phyloP scores from a whole-genome alignment of 2,888 invertebrate genomes.

The Leptinotarsa peninsularis region DNA sequence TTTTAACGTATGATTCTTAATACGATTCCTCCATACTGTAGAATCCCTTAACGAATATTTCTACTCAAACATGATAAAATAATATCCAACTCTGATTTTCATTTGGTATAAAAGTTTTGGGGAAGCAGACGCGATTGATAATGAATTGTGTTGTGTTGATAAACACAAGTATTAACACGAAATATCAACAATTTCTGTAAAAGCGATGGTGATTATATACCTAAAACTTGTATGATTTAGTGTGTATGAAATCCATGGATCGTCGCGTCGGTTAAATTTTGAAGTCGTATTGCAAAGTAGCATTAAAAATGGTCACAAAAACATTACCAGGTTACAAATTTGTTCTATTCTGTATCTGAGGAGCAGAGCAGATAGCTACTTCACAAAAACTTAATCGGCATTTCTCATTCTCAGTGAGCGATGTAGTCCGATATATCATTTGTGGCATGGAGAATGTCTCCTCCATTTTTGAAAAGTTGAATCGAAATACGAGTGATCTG shows the following conservation, averaged over 20 bases:
- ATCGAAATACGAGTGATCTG: not conserved
- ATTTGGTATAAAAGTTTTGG: too few species aligned
- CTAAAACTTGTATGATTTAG: not conserved
- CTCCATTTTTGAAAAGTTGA: not conserved
- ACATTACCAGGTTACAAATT: not conserved
- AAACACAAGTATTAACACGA: too few species aligned
- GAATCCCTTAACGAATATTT: too few species aligned
- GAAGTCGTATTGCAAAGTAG: not conserved
- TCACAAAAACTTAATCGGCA: not conserved
- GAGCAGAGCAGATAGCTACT: not conserved
- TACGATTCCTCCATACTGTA: too few species aligned
- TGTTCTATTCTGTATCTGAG: not conserved
- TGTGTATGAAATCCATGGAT: not conserved
- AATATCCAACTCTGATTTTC: too few species aligned
- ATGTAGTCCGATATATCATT: not conserved
- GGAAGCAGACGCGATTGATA: too few species aligned
- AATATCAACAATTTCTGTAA: too few species aligned
- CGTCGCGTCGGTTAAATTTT: not conserved
- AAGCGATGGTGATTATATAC: not conserved
- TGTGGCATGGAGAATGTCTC: not conserved
- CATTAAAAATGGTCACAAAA: not conserved
- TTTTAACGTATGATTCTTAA: too few species aligned
- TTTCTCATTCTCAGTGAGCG: not conserved
- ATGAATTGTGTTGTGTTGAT: too few species aligned
- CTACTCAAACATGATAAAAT: too few species aligned